These are phyloP conservation scores for Glyptemys insculpta DNA, from an alignment of 2,797 vertebrate genomes.

Conservation along the genomic window DNA sequence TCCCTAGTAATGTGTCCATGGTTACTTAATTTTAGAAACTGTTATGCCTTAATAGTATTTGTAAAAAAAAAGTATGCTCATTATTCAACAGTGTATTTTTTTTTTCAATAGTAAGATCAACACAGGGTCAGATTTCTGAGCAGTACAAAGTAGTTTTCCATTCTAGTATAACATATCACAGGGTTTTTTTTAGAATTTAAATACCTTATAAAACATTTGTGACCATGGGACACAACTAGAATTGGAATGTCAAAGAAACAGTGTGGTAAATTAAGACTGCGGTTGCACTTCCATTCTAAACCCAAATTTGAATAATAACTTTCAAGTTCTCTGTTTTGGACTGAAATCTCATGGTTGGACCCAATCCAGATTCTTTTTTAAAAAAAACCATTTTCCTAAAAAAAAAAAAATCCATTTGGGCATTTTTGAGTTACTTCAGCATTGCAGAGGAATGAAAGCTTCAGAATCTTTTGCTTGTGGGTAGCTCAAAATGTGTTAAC, in stretches of 20 bases:
- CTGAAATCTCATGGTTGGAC: background rate
- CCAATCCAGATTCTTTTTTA: background rate
- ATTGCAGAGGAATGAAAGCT: background rate
- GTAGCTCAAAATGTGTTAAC: background rate
- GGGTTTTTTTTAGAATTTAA: background rate
- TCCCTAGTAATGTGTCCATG: constrained; percentile 52
- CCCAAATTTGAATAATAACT: background rate
- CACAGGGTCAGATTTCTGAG: background rate
- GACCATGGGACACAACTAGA: constrained; percentile 13
- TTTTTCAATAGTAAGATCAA: background rate
- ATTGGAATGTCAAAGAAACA: background rate
- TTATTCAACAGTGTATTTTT: background rate
- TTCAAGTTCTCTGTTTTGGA: background rate
- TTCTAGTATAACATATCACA: background rate
- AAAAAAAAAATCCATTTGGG: background rate
- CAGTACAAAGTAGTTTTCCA: background rate
- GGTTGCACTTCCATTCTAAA: background rate
- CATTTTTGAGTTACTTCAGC: background rate
- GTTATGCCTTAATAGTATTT: constrained; percentile 1
- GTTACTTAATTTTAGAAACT: constrained; percentile 56
- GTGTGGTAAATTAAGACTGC: background rate
- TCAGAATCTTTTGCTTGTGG: background rate
- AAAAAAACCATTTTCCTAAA: background rate
- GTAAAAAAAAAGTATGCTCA: background rate
- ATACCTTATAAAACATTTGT: background rate